A percentile compares a stretch with the other conserved stretches of the same genome.
Evolutionary conservation across 2,888 invertebrate genomes (phyloP).

Genomic region (Eueremaeus valkanovi): DNA sequence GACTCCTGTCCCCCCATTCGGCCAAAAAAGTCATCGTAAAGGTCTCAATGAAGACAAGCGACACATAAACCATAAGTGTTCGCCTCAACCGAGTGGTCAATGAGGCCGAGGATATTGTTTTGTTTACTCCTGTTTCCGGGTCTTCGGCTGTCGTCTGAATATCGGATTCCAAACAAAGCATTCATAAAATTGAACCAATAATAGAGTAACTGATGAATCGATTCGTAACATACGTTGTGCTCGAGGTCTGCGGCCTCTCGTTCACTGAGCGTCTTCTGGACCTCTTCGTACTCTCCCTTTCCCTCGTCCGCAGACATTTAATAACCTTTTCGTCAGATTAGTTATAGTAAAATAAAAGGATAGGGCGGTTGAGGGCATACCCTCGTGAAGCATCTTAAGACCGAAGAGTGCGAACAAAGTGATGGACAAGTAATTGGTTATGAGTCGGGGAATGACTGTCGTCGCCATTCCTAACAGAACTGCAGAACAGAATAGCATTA

Average conservation of each 20-base stretch:
- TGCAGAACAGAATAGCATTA: no score
- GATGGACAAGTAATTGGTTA: conserved; percentile 94
- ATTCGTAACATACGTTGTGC: conserved; percentile 9
- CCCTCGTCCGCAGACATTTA: conserved; percentile 89
- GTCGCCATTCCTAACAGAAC: conserved; percentile 93
- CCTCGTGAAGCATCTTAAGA: conserved; percentile 81
- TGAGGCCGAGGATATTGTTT: conserved; percentile 24
- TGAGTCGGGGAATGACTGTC: conserved; percentile 83
- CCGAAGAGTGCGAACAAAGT: conserved; percentile 94
- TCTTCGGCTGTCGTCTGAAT: conserved; percentile 40
- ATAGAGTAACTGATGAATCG: no score
- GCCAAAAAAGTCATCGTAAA: conserved; percentile 96
- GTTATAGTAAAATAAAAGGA: background rate
- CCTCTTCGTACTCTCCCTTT: conserved; percentile 94
- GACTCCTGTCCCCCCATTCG: conserved; percentile 98
- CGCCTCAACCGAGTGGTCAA: conserved; percentile 35
- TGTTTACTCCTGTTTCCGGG: conserved; percentile 43
- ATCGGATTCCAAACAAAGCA: no score
- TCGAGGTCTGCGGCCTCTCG: conserved; percentile 59
- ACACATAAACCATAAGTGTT: conserved; percentile 42
- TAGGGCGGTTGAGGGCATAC: no score
- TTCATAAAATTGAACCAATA: no score
- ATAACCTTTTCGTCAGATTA: conserved; percentile 55
- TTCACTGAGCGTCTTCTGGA: conserved; percentile 86
- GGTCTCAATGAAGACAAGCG: conserved; percentile 82